These are phyloP conservation scores for Rhabdomys pumilio DNA, from an alignment of 2,797 vertebrate species.

Conservation along the genomic window DNA sequence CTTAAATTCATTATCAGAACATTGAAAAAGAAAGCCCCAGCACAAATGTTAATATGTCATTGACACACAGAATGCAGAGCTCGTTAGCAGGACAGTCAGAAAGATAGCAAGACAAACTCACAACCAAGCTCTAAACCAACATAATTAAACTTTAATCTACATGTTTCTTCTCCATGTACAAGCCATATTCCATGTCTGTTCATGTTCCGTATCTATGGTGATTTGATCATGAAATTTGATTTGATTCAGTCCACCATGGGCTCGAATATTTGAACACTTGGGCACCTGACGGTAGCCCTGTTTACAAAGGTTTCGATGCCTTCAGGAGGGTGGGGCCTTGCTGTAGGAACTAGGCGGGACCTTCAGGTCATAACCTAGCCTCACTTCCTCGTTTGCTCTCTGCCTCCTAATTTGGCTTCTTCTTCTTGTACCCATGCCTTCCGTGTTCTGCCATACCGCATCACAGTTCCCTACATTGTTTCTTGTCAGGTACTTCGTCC, in stretches of 20 bases:
- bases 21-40: neutral
- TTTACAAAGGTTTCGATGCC: neutral
- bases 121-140: neutral
- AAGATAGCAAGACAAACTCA: neutral
- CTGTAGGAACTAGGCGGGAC: neutral
- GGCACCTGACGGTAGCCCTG: neutral
- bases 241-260: too few relatives aligned
- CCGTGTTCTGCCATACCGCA: neutral
- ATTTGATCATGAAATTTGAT: neutral
- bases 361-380: neutral
- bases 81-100: neutral
- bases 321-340: neutral
- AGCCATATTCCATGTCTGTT: neutral
- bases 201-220: neutral
- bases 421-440: too few relatives aligned
- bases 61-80: neutral
- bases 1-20: neutral
- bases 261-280: neutral
- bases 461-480: neutral
- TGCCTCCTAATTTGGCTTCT: neutral
- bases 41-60: accelerated
- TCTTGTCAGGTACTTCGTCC: neutral
- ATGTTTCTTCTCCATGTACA: accelerated
- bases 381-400: neutral
- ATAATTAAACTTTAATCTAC: neutral